Conservation (phyloP, 1,140 invertebrate genomes). For the Lordiphosa clarofinis region DNA sequence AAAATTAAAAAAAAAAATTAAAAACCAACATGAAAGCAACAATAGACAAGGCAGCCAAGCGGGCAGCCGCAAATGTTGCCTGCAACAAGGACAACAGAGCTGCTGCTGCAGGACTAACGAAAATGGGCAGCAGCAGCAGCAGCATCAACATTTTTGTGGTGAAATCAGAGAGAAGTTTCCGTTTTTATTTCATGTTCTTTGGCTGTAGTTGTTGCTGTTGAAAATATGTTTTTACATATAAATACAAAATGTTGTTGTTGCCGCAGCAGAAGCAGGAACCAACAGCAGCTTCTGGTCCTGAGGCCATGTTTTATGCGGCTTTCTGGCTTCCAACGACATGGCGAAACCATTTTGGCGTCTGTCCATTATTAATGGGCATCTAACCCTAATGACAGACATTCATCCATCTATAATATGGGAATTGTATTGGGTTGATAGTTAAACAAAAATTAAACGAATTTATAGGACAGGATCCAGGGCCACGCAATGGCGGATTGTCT, state of each 20-base stretch:
- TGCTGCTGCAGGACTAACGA: slow-evolving; percentile 2
- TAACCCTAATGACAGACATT: slow-evolving; percentile 54
- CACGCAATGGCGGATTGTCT: no score
- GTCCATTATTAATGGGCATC: slow-evolving; percentile 70
- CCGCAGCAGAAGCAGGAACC: slow-evolving; percentile 17
- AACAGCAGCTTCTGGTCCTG: slow-evolving; percentile 1
- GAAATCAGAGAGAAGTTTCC: slow-evolving; percentile 74
- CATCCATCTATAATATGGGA: slow-evolving; percentile 29
- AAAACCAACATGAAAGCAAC: slow-evolving; percentile 62
- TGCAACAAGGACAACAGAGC: slow-evolving; percentile 44
- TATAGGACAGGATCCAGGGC: no score
- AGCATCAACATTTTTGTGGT: slow-evolving; percentile 66
- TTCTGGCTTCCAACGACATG: slow-evolving; percentile 7
- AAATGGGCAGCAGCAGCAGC: slow-evolving; percentile 18
- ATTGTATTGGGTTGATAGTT: slow-evolving; percentile 31
- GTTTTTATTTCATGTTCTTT: slow-evolving; percentile 66
- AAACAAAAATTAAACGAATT: not conserved
- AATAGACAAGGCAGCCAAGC: slow-evolving; percentile 59
- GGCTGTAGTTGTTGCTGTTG: slow-evolving; percentile 36
- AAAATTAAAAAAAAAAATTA: slow-evolving; percentile 12
- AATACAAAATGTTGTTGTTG: slow-evolving; percentile 30
- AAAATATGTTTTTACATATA: slow-evolving; percentile 67
- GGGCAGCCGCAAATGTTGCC: slow-evolving; percentile 60
- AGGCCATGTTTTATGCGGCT: slow-evolving; percentile 9
- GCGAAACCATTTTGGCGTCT: slow-evolving; percentile 35